Evolutionary conservation across 2,888 invertebrate species (phyloP).

Genomic region (Mechanitis mazaeus): DNA sequence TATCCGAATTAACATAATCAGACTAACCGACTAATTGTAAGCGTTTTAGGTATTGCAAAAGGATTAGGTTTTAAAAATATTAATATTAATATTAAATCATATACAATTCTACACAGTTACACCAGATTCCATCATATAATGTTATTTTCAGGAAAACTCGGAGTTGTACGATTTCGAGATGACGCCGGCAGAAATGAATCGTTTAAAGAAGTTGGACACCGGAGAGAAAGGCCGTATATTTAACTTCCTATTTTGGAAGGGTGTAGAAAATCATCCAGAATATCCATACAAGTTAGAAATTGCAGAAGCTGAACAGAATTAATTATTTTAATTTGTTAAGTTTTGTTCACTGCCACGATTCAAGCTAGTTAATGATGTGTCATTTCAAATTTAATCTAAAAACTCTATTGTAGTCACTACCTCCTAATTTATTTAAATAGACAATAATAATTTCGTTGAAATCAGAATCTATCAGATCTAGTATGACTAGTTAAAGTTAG

Average conservation of each 20-base stretch:
- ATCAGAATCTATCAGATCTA: neutral
- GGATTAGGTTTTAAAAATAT: too few species aligned
- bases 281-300: conserved; percentile 76
- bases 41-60: too few species aligned
- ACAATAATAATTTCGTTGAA: too few species aligned
- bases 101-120: too few species aligned
- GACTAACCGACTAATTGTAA: too few species aligned
- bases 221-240: conserved; percentile 81
- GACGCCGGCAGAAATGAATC: conserved; percentile 69
- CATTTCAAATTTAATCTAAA: too few species aligned
- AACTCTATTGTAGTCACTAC: too few species aligned
- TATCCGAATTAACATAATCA: too few species aligned
- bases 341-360: conserved; percentile 15
- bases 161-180: conserved; percentile 81
- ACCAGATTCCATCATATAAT: conserved; percentile 8
- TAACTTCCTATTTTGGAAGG: conserved; percentile 80
- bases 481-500: neutral
- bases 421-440: too few species aligned
- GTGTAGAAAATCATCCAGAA: conserved; percentile 81
- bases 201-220: conserved; percentile 76
- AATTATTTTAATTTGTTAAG: conserved; percentile 2
- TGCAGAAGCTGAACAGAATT: neutral
- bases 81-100: too few species aligned
- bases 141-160: conserved; percentile 76
- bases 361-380: too few species aligned